Conservation (phyloP, 2,113 vertebrate genomes). For the Sinocyclocheilus anshuiensis region DNA sequence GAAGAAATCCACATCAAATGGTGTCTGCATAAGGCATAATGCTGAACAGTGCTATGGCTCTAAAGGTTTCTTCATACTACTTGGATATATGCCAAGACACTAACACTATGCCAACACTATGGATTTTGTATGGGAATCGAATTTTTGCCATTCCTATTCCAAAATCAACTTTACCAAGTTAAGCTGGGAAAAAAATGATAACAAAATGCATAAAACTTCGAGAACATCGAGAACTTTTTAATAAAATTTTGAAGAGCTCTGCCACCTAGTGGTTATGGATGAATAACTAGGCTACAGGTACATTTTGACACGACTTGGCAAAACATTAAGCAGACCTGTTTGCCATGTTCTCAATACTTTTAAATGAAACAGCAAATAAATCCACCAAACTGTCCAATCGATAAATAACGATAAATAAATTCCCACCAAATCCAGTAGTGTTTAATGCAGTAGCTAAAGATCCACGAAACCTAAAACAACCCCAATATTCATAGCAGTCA, state of each 20-base stretch:
- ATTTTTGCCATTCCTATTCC: background rate
- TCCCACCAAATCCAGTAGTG: background rate
- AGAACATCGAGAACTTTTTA: background rate
- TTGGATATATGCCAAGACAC: background rate
- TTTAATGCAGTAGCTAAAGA: background rate
- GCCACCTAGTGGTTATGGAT: constrained; percentile 19
- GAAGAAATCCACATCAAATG: background rate
- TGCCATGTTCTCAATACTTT: background rate
- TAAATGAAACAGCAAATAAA: background rate
- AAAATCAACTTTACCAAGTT: background rate
- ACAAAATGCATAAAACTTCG: background rate
- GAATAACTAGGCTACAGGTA: background rate
- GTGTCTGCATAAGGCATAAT: background rate
- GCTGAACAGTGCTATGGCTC: background rate
- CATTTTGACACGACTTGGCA: background rate
- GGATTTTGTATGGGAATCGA: background rate
- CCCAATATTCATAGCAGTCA: background rate
- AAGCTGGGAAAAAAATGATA: background rate
- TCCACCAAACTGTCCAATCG: background rate
- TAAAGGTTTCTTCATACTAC: background rate
- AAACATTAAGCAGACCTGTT: background rate
- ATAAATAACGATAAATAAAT: background rate
- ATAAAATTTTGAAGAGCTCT: background rate
- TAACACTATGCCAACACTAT: background rate
- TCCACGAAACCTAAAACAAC: background rate